Evolutionary conservation across 35 echinoderm and acorn worm genomes (phyloP).

Genomic region (Apostichopus japonicus): DNA sequence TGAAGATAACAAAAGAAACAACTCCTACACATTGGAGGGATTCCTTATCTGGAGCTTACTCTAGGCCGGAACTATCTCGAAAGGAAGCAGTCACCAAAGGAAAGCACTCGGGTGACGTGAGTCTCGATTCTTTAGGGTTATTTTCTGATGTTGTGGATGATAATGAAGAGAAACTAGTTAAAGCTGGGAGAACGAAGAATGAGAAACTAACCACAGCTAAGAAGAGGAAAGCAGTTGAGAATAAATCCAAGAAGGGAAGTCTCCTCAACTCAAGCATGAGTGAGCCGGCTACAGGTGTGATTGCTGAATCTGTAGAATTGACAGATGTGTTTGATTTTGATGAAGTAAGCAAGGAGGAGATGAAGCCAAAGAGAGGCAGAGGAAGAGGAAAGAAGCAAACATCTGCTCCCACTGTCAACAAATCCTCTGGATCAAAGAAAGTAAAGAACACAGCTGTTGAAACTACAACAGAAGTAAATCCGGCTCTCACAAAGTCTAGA

Average conservation of each 20-base stretch:
- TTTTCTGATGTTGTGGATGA: conserved; percentile 23
- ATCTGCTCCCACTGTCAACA: conserved; percentile 16
- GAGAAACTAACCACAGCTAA: conserved; percentile 31
- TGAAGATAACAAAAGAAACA: background rate
- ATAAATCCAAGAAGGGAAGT: conserved; percentile 55
- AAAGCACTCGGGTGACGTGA: background rate
- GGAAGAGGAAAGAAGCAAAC: conserved; percentile 43
- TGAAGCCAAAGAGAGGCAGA: conserved; percentile 55
- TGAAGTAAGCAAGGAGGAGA: background rate
- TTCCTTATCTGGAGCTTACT: background rate
- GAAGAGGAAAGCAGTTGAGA: conserved; percentile 28
- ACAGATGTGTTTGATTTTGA: conserved; percentile 42
- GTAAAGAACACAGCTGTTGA: background rate
- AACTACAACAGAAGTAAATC: conserved; percentile 6
- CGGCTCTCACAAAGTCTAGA: conserved; percentile 14
- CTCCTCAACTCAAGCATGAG: background rate
- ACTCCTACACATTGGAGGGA: conserved; percentile 17
- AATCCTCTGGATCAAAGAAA: conserved; percentile 6
- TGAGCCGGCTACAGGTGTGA: background rate
- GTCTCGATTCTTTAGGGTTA: conserved; percentile 12
- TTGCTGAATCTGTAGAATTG: background rate
- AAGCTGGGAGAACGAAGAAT: conserved; percentile 25
- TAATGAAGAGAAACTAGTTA: background rate
- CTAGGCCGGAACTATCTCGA: conserved; percentile 25
- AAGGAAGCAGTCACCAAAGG: conserved; percentile 1